Evolutionary conservation across 2,113 vertebrate species (phyloP).

Genomic region (Corythornis madagascariensis): DNA sequence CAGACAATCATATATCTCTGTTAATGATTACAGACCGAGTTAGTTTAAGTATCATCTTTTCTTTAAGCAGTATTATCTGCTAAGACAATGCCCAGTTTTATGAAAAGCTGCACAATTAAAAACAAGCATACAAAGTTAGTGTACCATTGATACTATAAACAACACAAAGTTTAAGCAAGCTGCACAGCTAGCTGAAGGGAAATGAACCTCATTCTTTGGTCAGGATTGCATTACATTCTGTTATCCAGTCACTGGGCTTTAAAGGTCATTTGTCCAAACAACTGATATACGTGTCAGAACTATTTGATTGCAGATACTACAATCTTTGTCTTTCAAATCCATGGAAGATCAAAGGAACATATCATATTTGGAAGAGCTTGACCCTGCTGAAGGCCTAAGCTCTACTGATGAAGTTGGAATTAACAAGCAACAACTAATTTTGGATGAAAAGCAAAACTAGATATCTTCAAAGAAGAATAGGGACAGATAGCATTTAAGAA

Average conservation of each 20-base stretch:
- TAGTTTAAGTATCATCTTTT: not conserved
- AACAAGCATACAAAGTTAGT: not conserved
- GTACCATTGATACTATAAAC: not conserved
- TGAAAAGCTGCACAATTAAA: not conserved
- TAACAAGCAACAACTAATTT: not conserved
- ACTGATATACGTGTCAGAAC: not conserved
- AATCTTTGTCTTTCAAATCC: not conserved
- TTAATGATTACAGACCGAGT: not conserved
- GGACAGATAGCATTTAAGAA: slow-evolving; percentile 30
- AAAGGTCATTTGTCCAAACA: slow-evolving; percentile 11
- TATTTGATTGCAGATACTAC: not conserved
- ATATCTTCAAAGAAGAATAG: slow-evolving; percentile 9
- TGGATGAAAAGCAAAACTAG: slow-evolving; percentile 2
- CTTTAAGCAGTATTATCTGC: not conserved
- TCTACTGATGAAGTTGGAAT: not conserved
- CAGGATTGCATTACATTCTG: not conserved
- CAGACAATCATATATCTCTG: not conserved
- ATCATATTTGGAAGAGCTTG: not conserved
- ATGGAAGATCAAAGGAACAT: not conserved
- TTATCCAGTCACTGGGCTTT: not conserved
- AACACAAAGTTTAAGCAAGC: not conserved
- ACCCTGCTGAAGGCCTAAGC: not conserved
- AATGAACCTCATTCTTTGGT: not conserved
- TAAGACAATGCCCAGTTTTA: not conserved
- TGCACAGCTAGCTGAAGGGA: not conserved